Evolutionary conservation across 1,140 invertebrate genomes (phyloP).

Genomic region (Drosophila erecta): DNA sequence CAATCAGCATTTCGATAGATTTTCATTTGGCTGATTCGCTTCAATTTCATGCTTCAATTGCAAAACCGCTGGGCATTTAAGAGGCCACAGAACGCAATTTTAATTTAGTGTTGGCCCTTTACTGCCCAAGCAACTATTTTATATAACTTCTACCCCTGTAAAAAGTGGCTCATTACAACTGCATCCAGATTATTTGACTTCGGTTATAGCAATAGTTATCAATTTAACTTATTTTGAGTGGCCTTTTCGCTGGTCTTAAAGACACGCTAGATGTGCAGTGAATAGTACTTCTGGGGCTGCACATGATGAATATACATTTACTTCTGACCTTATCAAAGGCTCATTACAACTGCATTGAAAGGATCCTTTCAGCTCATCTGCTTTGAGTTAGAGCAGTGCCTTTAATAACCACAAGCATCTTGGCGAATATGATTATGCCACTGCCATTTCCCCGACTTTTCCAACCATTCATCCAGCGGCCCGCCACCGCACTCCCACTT

Average conservation of each 20-base stretch:
- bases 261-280: background rate
- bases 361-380: conserved; percentile 8
- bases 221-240: too few relatives aligned
- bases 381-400: conserved; percentile 1
- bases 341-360: conserved; percentile 9
- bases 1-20: conserved; percentile 3
- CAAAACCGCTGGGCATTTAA: background rate
- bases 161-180: too few relatives aligned
- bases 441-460: background rate
- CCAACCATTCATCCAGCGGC: background rate
- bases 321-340: conserved; percentile 6
- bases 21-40: background rate
- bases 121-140: background rate
- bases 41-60: conserved; percentile 13
- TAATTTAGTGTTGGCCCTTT: background rate
- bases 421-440: conserved; percentile 14
- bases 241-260: background rate
- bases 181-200: too few relatives aligned
- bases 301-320: background rate
- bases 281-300: background rate
- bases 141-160: too few relatives aligned
- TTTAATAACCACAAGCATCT: conserved; percentile 6
- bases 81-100: background rate
- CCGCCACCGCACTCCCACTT: background rate
- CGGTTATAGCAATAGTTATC: too few relatives aligned